Base-by-base conservation (phyloP, 2,797 vertebrate species). In the Aeoliscus strigatus region DNA sequence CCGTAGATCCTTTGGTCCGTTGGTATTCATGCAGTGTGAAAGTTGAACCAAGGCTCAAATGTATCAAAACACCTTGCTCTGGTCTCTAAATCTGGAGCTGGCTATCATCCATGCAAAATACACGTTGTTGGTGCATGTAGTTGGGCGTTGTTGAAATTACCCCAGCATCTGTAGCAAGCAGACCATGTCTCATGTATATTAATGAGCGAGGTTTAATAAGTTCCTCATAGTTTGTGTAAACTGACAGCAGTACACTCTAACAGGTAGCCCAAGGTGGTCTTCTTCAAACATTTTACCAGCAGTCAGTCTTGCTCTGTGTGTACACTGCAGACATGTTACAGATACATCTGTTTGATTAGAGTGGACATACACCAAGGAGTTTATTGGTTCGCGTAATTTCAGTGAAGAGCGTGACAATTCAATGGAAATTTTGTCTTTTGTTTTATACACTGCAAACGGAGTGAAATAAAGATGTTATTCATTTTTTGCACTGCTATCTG, bases 171-270 rank as follows among this genome's bases (percentile, higher is more conserved):
- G 82, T 78, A 73, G 73, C 72, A 73, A 80, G 77, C 59, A 31
- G 75, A 83, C 60, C 82, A 56, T 80, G 73, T 77, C 81, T 83
- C 74, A 84, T 86, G 79, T 81, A 71, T 86, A 84, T 86, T 83
- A 70, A 84, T 86, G 77, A 82, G 62, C 36, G 12, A 13, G 43
- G 57, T 75, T 72, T 78, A 83, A 84, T 81, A 64, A 79, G 82
- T 82, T 84, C 78, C 72, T 75, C 27, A 28, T 70, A 65, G 73
- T 50, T 75, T 64, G 75, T 58, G 65, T 61, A 74, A 79, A 80
- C 50, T 70, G 49, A 64, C 67, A 69, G 62, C 39, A 47, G 54
- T 39, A 41, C 41, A 60, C 58, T 81, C 51, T 41, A 80, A 82
- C 82, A 84, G 81, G 80, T 83, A 72, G 67, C 51, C 40, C 27